Evolutionary conservation across 2,797 vertebrate genomes (phyloP), one percentile per base, ranked within the genome.

Genomic region (Anomalospiza imberbis): DNA sequence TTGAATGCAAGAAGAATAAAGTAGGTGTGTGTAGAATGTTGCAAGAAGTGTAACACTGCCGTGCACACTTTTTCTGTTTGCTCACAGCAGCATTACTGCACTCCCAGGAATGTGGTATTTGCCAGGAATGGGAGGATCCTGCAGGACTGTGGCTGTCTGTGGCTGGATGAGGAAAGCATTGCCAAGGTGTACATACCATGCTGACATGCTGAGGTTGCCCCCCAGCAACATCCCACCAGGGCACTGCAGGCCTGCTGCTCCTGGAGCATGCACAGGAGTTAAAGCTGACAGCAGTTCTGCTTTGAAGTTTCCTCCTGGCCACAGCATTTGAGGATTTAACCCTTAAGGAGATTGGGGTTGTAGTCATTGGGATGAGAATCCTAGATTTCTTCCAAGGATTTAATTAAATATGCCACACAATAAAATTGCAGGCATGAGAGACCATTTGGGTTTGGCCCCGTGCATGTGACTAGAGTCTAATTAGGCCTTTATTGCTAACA

Each of bases 401-500:
- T 65, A 48, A 34, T 92, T 83, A 95, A 77, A 58, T 31, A 28
- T 3, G n/a, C 51, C 3, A 0, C 68, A 78, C 58, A 89, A 88
- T 80, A 66, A 88, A 91, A 95, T 61, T 0, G 0, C 36, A n/a
- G 8, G 29, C 62, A 31, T 66, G 66, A 66, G 54, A 85, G 13
- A 32, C 78, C 68, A 6, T 38, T 90, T 58, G 32, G 73, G 36
- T 45, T 94, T 93, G 87, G 79, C 92, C 84, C 29, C 26, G 9
- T 0, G 1, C 66, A 84, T 77, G 54, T 58, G 62, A 83, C 73
- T 28, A 25, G 45, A 95, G 61, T 31, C 40, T 94, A 88, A 95
- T 92, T 89, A 91, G 32, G 32, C 48, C 76, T 91, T 95, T 83
- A 81, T 88, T 96, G 66, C 78, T 77, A 72, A 92, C 47, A 72